Base-by-base conservation (phyloP, 2,888 invertebrate genomes). In the Lordiphosa fenestrarum region DNA sequence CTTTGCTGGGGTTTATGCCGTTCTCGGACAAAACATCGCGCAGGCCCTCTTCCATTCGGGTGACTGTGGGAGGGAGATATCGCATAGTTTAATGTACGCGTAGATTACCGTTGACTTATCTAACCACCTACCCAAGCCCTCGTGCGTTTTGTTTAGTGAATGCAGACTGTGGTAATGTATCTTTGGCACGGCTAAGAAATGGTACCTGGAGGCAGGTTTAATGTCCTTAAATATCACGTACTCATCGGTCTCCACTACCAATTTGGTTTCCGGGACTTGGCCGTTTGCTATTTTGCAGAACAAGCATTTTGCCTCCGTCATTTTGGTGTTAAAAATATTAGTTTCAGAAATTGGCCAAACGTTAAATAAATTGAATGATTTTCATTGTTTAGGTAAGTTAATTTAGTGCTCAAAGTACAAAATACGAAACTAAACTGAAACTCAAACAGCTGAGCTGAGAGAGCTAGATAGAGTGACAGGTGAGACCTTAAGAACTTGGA, bases 221-320 rank as follows among this genome's bases (percentile, higher is more conserved):
- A 92, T 96, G 84, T 98, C 97, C 35, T 93, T 92, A 85, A 98
- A 96, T 35, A 95, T 94, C 6, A 94, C 91, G 37, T 95, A 90
- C 41, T 94, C 92, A 0, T 95, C 94, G 75, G 95, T 94, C 90
- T 95, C 93, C 73, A 91, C 93, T 50, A 94, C 88, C 61, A 94
- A 91, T 74, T 93, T 91, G 0, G 93, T 92, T 1, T 91, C 89
- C 21, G 85, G 70, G 4, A 91, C 91, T 62, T 92, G 88, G 49
- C 93, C 93, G 39, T 91, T 91, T 10, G 92, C 90, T 52, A 96
- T 95, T 85, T 94, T 92, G 87, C 95, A 96, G 88, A 96, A 96
- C 68, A 94, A 88, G 83, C 95, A 95, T 40, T 55, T 63, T 6
- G 13, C 10, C 44, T 44, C 15, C 10, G 30, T 10, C 44, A 44